Base-by-base conservation (phyloP, 1,140 invertebrate species). In the Spodoptera litura region DNA sequence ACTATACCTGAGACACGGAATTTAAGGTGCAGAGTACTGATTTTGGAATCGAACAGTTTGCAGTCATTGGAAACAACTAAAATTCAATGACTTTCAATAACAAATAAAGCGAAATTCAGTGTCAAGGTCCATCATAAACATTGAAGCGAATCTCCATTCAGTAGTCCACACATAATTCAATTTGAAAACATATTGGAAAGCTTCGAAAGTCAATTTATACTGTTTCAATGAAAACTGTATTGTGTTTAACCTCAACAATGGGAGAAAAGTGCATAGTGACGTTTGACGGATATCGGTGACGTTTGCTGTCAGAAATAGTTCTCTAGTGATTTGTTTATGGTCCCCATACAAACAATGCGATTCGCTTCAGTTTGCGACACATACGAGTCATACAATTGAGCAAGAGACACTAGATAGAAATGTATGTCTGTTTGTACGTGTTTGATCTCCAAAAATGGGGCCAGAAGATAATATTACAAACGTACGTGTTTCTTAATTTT, bases 281-380 rank as follows among this genome's bases (percentile, higher is more conserved):
- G 49, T 52, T 9, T 44, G 15, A 70, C 25, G 25, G 25, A 10
- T 31, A 53, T 70, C 25, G 51, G 49, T 53, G 66, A 31, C 66
- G 52, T 31, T 70, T 53, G 20, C 49, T 13, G 27, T 49, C 49
- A 31, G 53, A 53, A 53, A 70, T 70, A 31, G 20, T 25, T 70
- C 20, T 68, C 20, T 70, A 53, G 12, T 70, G 4, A 20, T n/a
- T 2, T 52, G 72, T 71, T 56, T 53, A 76, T 77, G 79, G 51
- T 6, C 52, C 52, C 81, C 85, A 87, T 88, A 87, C 86, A 89
- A 89, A 91, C 88, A 90, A 87, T 87, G 80, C 70, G 71, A 89
- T 89, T 87, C 83, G 85, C 80, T 81, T 79, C 80, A 83, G 81
- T 87, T 90, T 90, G 79, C 86, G 82, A 86, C 87, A 88, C 79